These are phyloP conservation scores for Philaethria dido DNA, from an alignment of 2,888 invertebrate genomes.

Conservation along the genomic window DNA sequence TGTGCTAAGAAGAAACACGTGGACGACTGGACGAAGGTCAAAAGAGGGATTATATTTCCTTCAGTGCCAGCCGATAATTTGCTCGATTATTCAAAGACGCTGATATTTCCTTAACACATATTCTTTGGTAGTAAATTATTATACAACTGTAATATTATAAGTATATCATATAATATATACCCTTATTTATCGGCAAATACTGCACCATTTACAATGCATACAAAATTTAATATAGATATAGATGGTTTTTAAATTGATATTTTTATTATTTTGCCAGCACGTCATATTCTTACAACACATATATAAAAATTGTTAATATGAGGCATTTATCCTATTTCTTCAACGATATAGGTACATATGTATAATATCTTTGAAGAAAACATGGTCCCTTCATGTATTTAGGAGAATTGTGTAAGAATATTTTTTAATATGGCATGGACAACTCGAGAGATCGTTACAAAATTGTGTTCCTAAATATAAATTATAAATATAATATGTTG, in stretches of 20 bases:
- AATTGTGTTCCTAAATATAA: not conserved
- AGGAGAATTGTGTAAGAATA: too few species aligned
- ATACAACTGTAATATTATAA: not conserved
- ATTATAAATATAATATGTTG: not conserved
- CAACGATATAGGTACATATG: too few species aligned
- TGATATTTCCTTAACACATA: not conserved
- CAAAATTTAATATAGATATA: not conserved
- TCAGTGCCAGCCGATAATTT: constrained; percentile 10
- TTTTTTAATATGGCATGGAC: too few species aligned
- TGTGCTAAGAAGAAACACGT: constrained; percentile 25
- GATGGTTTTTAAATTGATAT: too few species aligned
- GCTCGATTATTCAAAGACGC: constrained; percentile 6
- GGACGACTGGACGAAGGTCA: constrained; percentile 20
- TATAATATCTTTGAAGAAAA: too few species aligned
- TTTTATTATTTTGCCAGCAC: too few species aligned
- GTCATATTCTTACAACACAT: too few species aligned
- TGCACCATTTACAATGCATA: not conserved
- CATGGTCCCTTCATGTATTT: too few species aligned
- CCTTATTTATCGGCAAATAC: not conserved
- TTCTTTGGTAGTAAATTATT: not conserved
- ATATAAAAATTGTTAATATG: too few species aligned
- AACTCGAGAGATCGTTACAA: not conserved
- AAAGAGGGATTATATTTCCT: constrained; percentile 20
- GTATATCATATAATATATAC: too few species aligned
- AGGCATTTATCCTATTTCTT: too few species aligned